Base-by-base conservation (phyloP, 2,888 invertebrate species). In the Tachina fera region DNA sequence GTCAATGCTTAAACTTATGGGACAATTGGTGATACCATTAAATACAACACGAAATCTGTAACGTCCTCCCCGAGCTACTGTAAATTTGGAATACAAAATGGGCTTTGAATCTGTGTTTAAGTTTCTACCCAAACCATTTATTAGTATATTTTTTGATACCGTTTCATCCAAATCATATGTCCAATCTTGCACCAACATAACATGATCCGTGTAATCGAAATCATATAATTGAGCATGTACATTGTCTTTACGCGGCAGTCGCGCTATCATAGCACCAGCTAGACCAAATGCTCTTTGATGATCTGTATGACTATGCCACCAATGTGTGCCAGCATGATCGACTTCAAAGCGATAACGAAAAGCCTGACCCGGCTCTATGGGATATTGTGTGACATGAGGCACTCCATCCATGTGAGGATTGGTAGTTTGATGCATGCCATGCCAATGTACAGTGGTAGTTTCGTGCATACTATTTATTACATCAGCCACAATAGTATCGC, bases 371-470 rank as follows among this genome's bases (percentile, higher is more conserved):
- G 92, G 89, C 79, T 91, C 90, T 19, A 91, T 91, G 0, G 92
- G 91, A 83, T 92, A 92, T 79, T 92, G 92, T 1, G 92, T 92
- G 10, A 91, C 88, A 75, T 90, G 91, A 0, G 92, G 92, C 14
- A 91, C 91, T 0, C 92, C 92, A 60, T 92, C 92, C 92, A 92
- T 92, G 49, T 91, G 89, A 0, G 92, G 92, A 5, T 90, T 90
- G 4, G 87, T 74, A 0, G 87, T 88, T 81, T 91, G 91, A 68
- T 91, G 91, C 43, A 92, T 88, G 14, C 92, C 92, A 77, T 92
- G 92, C 92, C 92, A 92, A 78, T 92, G 92, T 1, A 92, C 87
- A 0, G 91, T 91, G 0, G 91, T 91, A 3, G 88, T 88, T 78
- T 91, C 91, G 67, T 90, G 90, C 87, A 92, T 88, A 41, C 89